Evolutionary conservation across 1,140 invertebrate genomes (phyloP).

Genomic region (Chironomus striatipennis): DNA sequence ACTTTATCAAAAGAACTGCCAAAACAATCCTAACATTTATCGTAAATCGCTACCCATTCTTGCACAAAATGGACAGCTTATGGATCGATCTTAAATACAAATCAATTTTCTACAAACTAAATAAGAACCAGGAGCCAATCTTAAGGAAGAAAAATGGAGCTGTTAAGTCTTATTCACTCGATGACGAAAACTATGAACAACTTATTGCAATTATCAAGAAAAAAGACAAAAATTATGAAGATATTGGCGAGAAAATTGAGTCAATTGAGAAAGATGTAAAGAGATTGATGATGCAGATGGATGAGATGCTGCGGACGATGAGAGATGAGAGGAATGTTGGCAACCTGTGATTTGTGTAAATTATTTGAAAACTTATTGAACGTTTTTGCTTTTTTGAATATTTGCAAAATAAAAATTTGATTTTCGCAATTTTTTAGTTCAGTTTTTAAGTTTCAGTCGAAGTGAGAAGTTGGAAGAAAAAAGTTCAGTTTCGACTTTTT

Average conservation of each 20-base stretch:
- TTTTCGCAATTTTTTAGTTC: too few relatives aligned
- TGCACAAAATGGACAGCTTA: not conserved
- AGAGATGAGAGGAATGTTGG: not conserved
- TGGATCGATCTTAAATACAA: not conserved
- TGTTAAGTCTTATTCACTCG: not conserved
- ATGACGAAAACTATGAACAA: not conserved
- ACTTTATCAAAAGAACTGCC: not conserved
- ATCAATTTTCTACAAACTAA: not conserved
- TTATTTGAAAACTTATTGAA: too few relatives aligned
- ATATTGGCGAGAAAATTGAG: conserved; percentile 12
- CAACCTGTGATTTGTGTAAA: too few relatives aligned
- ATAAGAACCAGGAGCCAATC: not conserved
- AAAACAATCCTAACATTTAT: not conserved
- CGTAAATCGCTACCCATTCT: not conserved
- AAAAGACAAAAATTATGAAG: not conserved
- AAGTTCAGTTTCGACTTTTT: too few relatives aligned
- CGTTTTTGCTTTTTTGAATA: too few relatives aligned
- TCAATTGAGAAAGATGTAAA: not conserved
- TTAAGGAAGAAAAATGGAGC: not conserved
- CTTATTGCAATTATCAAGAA: not conserved
- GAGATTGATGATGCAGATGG: not conserved
- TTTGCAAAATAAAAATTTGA: too few relatives aligned
- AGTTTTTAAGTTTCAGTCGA: too few relatives aligned
- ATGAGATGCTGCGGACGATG: not conserved
- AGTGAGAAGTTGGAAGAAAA: too few relatives aligned